Conservation (phyloP, 1,140 invertebrate genomes). For the Stegodyphus mimosarum region DNA sequence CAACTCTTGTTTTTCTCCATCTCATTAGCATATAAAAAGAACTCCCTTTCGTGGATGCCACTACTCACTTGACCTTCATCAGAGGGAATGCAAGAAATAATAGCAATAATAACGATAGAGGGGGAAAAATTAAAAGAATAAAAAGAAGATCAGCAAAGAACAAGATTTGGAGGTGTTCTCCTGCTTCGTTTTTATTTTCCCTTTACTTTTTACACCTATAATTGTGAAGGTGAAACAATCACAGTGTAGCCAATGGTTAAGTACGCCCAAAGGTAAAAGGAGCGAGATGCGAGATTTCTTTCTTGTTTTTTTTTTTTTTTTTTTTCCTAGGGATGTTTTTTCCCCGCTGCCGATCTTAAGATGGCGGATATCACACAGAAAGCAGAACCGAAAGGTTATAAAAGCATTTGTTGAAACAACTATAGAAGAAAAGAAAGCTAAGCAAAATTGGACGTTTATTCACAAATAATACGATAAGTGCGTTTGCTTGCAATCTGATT, state of each 20-base stretch:
- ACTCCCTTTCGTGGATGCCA: neutral
- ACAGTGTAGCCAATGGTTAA: conserved; percentile 21
- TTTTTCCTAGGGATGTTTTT: neutral
- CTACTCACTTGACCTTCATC: conserved; percentile 34
- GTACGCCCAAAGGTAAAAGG: conserved; percentile 6
- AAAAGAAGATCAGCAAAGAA: neutral
- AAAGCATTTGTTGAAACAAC: no score
- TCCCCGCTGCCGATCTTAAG: neutral
- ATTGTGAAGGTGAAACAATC: conserved; percentile 31
- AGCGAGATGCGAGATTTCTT: neutral
- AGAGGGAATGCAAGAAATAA: conserved; percentile 2
- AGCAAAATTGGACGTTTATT: no score
- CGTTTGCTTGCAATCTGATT: no score
- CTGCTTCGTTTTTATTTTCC: conserved; percentile 12
- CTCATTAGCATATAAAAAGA: conserved; percentile 58
- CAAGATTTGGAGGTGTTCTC: conserved; percentile 25
- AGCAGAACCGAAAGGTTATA: no score
- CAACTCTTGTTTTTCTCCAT: conserved; percentile 2
- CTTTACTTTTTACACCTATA: conserved; percentile 42
- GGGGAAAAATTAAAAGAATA: conserved; percentile 1
- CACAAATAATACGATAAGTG: no score
- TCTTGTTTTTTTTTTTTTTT: neutral
- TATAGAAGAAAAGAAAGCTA: no score
- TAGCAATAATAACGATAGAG: neutral
- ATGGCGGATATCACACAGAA: no score